Percentiles rank a stretch among this genome's conserved stretches.
Evolutionary conservation across 2,113 vertebrate genomes (phyloP).

Genomic region (Bothrops jararaca): DNA sequence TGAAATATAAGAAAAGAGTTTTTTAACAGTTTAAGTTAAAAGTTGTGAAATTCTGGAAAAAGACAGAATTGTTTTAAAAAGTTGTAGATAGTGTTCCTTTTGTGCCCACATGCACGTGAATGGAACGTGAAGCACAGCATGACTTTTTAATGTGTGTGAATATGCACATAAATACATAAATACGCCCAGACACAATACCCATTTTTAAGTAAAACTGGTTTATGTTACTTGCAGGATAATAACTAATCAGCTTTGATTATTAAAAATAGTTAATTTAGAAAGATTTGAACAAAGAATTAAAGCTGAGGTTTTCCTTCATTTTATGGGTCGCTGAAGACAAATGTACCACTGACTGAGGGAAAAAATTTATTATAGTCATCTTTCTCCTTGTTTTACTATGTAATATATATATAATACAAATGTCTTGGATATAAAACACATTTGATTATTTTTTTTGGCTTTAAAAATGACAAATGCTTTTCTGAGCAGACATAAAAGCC

Average conservation of each 20-base stretch:
- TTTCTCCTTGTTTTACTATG: not conserved
- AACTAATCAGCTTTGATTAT: not conserved
- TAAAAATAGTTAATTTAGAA: not conserved
- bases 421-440: not conserved
- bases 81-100: not conserved
- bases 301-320: not conserved
- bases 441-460: constrained; percentile 4
- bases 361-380: not conserved
- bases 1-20: not conserved
- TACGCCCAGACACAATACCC: not conserved
- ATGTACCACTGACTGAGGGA: not conserved
- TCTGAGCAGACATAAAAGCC: not conserved
- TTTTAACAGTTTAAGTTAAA: not conserved
- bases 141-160: not conserved
- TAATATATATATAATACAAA: not conserved
- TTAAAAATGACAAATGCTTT: not conserved
- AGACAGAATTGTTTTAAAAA: not conserved
- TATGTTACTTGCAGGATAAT: not conserved
- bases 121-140: not conserved
- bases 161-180: not conserved
- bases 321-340: not conserved
- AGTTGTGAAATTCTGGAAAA: not conserved
- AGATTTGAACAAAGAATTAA: not conserved
- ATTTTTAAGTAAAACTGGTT: not conserved
- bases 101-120: not conserved